A percentile compares a stretch with the other conserved stretches of the same genome.
Conservation (phyloP, 2,113 vertebrate genomes). For the Papio anubis region DNA sequence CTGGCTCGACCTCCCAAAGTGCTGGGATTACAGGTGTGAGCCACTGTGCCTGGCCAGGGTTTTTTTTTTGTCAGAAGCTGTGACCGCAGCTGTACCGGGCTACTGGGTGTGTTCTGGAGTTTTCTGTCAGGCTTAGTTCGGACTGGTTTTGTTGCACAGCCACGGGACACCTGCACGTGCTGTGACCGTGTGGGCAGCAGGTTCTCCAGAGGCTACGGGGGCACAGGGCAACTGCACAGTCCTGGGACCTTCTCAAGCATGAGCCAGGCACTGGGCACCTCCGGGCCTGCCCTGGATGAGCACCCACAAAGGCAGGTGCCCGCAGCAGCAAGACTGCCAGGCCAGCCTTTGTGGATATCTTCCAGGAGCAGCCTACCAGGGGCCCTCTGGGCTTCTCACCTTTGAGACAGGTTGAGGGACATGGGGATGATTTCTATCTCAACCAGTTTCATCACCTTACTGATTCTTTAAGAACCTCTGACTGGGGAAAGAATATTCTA, state of each 20-base stretch:
- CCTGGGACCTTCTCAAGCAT: not conserved
- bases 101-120: not conserved
- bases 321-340: not conserved
- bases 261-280: not conserved
- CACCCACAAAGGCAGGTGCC: not conserved
- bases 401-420: not conserved
- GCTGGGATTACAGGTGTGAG: too few relatives aligned
- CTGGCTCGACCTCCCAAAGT: too few relatives aligned
- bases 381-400: not conserved
- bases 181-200: not conserved
- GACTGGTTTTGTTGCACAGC: not conserved
- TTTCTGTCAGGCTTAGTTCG: not conserved
- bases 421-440: not conserved
- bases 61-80: not conserved
- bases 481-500: not conserved
- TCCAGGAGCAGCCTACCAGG: not conserved
- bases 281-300: not conserved
- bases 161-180: not conserved
- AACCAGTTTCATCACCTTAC: not conserved
- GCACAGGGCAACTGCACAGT: not conserved
- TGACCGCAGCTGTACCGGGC: not conserved
- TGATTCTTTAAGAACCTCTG: not conserved
- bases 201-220: not conserved
- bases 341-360: not conserved
- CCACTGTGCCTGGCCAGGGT: not conserved